Percentiles rank a stretch among this genome's conserved stretches.
These are phyloP conservation scores for Lophius piscatorius DNA, from an alignment of 2,113 vertebrate species.

Conservation along the genomic window DNA sequence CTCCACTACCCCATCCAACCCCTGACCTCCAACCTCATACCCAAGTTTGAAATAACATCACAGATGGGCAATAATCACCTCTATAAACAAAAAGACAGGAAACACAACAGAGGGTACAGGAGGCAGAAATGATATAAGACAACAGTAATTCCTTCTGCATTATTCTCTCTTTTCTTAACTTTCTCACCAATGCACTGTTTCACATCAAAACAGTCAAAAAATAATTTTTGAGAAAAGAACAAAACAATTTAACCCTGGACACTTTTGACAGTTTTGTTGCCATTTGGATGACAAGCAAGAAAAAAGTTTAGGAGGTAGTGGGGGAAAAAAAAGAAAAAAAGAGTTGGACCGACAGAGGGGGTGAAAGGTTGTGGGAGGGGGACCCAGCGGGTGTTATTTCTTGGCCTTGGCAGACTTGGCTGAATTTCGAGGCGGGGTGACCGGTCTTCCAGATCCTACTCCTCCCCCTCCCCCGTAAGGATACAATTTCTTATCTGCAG, in stretches of 20 bases:
- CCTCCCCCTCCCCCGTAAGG: constrained; percentile 89
- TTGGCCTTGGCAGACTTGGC: constrained; percentile 90
- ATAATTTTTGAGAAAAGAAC: constrained; percentile 52
- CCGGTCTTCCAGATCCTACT: constrained; percentile 87
- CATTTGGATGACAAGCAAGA: constrained; percentile 56
- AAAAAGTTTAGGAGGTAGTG: constrained; percentile 74
- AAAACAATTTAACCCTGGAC: constrained; percentile 74
- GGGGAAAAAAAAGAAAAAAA: constrained; percentile 24
- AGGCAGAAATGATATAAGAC: constrained; percentile 35
- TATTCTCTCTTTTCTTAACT: constrained; percentile 35
- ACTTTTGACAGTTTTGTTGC: constrained; percentile 74
- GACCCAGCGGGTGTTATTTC: constrained; percentile 84
- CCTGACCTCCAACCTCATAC: constrained; percentile 3
- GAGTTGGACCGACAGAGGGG: constrained; percentile 22
- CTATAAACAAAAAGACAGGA: constrained; percentile 53
- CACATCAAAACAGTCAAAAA: constrained; percentile 15
- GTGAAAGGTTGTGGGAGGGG: constrained; percentile 35
- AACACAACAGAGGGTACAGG: constrained; percentile 32
- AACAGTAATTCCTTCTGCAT: constrained; percentile 45
- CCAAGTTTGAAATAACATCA: constrained; percentile 46
- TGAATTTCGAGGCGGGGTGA: constrained; percentile 94
- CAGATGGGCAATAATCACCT: constrained; percentile 20
- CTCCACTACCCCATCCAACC: constrained; percentile 22
- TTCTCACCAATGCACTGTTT: constrained; percentile 5
- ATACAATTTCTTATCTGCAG: constrained; percentile 96